Evolutionary conservation across 1,140 invertebrate genomes (phyloP), one percentile per base, ranked within the genome.

Genomic region (Acromyrmex heyeri): DNA sequence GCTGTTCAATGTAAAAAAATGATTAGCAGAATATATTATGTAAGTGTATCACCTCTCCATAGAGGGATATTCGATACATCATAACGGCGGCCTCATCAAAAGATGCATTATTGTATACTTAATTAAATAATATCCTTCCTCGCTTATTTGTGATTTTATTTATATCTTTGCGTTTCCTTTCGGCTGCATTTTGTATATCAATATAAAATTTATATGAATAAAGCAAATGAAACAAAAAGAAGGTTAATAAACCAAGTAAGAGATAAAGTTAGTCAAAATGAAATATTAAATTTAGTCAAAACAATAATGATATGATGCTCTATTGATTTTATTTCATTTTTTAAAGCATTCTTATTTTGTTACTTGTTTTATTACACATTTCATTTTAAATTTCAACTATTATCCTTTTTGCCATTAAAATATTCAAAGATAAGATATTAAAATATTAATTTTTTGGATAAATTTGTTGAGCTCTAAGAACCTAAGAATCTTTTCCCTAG

Each of bases 1-100:
- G 79, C 79, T 82, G 79, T 82, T 61, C 24, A 73, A 82, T 82
- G 67, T 73, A 73, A 82, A 82, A 82, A 72, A 73, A 82, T 82
- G 24, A n/a, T 82, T 82, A 82, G 67, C 55, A 72, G 67, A 61
- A 61, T 61, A 82, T 21, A 82, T 12, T 7, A 81, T n/a, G 53
- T 30, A 48, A 79, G 24, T 65, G 30, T 44, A 79, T 24, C 61
- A 67, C 14, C 14, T 53, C 16, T 16, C 12, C 16, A 3, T 16
- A 12, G 30, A 38, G 14, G 3, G 3, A 44, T 38, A 67, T 50
- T 12, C 27, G 1, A 2, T n/a, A 24, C 3, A 14, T 69, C n/a
- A 21, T 27, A 44, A 14, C n/a, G 48, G 12, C 67, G 67, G 18
- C 55, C 67, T 82, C 79, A 44, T 82, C 53, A 48, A 82, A 82